Evolutionary conservation across 2,888 invertebrate species (phyloP).

Genomic region (Troides oblongomaculatus): DNA sequence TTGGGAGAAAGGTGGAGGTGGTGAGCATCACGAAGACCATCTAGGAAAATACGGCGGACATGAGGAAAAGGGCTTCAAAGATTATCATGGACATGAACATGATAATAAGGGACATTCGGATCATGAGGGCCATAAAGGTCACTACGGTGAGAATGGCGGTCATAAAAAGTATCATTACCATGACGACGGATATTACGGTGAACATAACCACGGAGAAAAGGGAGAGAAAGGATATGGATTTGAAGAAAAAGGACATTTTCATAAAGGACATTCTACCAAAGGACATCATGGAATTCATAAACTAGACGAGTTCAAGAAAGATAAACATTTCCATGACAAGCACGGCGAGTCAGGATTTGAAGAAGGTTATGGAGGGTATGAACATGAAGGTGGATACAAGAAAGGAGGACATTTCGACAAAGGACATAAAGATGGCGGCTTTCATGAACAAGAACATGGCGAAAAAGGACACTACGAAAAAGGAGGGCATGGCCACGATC

Average conservation of each 20-base stretch:
- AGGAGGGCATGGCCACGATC: conserved; percentile 87
- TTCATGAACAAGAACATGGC: conserved; percentile 88
- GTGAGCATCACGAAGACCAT: conserved; percentile 82
- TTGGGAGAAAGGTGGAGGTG: conserved; percentile 81
- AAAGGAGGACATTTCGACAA: conserved; percentile 90
- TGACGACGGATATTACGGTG: conserved; percentile 83
- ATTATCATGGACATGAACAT: conserved; percentile 82
- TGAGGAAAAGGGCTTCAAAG: conserved; percentile 85
- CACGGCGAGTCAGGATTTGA: conserved; percentile 90
- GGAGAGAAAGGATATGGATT: conserved; percentile 81
- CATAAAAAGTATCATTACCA: conserved; percentile 83
- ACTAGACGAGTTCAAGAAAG: conserved; percentile 90
- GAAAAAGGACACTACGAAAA: conserved; percentile 89
- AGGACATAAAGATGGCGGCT: conserved; percentile 87
- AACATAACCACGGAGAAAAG: conserved; percentile 82
- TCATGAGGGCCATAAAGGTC: conserved; percentile 81
- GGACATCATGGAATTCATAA: conserved; percentile 92
- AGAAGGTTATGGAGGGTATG: conserved; percentile 88
- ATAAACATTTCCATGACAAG: conserved; percentile 92
- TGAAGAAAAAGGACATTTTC: conserved; percentile 83
- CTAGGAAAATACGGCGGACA: conserved; percentile 83
- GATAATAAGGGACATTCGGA: conserved; percentile 86
- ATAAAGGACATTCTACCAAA: conserved; percentile 91
- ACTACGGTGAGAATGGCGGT: conserved; percentile 81
- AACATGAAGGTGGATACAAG: conserved; percentile 87